Base-by-base conservation (phyloP, 2,797 vertebrate species). In the Coendou prehensilis region DNA sequence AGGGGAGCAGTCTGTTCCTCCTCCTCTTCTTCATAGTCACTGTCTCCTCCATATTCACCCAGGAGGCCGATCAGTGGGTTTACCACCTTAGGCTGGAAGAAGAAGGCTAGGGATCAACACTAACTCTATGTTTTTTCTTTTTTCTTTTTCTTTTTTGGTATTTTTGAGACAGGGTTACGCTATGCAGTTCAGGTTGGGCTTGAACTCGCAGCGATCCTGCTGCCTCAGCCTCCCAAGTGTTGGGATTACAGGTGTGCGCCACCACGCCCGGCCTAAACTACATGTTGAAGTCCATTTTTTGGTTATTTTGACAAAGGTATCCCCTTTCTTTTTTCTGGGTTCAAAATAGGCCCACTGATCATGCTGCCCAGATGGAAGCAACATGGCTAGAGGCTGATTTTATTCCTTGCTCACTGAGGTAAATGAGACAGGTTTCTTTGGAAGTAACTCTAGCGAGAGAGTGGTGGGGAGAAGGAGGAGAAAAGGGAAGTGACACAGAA, bases 11-110 rank as follows among this genome's bases (percentile, higher is more conserved):
- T 75, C 59, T 99, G 99, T 41, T 99, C 99, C 92, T 99, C 99
- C 59, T 99, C 99, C 57, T 99, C 99, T 52, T 99, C 99, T 90
- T 99, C 99, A 1, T 99, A 99, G 88, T 99, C 99, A 2, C 99
- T 99, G 95, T 99, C 99, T 82, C 99, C 99, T 84, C 99, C 99
- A 54, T 99, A 99, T 96, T 99, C 99, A 30, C 99, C 99, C 23
- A 99, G 99, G 93, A 99, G 99, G 89, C 99, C 98, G 67, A 99
- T 99, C 92, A 99, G 98, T 63, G 99, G 99, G 97, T 99, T 99
- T 98, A 99, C 99, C 98, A 99, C 99, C 90, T 99, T 99, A 95
- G 99, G 99, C 99, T 99, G 97, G 54, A 90, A 93, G 45, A 13
- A 97, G 64, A 97, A 69, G 26, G 14, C 28, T 63, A 96, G 59